Percentiles rank a stretch among this genome's conserved stretches.
phyloP scores from a whole-genome alignment of 2,113 vertebrate species.

The Muntiacus reevesi region DNA sequence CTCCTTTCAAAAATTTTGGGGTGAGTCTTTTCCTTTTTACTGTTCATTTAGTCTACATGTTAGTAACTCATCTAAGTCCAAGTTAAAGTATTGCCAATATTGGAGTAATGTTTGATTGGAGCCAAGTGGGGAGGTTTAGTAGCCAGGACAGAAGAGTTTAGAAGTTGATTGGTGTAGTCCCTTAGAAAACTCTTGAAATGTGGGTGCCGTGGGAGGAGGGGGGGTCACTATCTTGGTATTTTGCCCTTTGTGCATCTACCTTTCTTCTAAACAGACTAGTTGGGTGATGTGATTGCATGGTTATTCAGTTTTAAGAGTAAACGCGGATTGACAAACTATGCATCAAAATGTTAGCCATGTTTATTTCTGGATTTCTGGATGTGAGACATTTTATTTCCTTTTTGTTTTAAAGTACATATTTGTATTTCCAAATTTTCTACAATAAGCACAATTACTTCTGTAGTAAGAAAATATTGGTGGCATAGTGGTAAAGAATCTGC shows the following conservation, averaged over 20 bases:
- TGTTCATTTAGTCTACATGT: background rate
- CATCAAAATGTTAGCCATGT: background rate
- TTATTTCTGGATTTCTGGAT: background rate
- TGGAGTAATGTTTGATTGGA: background rate
- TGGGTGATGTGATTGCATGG: background rate
- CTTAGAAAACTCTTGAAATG: background rate
- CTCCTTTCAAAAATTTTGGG: background rate
- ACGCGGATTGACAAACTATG: background rate
- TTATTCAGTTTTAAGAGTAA: background rate
- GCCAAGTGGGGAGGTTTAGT: background rate
- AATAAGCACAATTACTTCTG: background rate
- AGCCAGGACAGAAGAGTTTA: background rate
- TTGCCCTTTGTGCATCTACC: background rate
- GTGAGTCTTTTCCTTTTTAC: background rate
- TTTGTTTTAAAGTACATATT: background rate
- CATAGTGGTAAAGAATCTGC: background rate
- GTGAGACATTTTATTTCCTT: background rate
- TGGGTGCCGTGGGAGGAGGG: background rate
- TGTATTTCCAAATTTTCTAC: background rate
- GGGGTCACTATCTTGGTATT: background rate
- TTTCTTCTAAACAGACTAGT: background rate
- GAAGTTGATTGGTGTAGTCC: background rate
- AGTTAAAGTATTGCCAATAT: background rate
- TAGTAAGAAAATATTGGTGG: background rate
- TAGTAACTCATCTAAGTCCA: background rate